phyloP scores from a whole-genome alignment of 1,140 invertebrate species.

The Physella acuta region DNA sequence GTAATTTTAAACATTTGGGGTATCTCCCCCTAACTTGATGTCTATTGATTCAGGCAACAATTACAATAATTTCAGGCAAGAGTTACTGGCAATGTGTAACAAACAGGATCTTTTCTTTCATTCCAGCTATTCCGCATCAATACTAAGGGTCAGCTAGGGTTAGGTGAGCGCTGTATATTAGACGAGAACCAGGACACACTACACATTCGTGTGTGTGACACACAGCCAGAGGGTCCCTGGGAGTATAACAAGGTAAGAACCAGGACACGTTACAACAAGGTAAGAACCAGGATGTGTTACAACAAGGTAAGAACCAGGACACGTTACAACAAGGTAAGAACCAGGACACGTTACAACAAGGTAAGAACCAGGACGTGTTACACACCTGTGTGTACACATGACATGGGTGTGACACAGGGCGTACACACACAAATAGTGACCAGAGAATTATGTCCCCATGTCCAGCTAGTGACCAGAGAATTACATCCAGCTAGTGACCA shows the following conservation, averaged over 20 bases:
- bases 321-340: background rate
- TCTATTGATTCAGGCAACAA: too few species aligned
- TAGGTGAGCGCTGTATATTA: constrained; percentile 93
- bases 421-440: too few species aligned
- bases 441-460: too few species aligned
- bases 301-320: background rate
- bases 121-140: constrained; percentile 83
- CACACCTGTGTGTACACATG: too few species aligned
- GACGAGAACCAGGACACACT: constrained; percentile 41
- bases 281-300: background rate
- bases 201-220: constrained; percentile 47
- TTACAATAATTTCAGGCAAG: too few species aligned
- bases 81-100: too few species aligned
- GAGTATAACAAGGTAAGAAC: constrained; percentile 46
- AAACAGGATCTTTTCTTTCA: too few species aligned
- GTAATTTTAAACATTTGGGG: too few species aligned
- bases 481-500: too few species aligned
- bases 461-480: too few species aligned
- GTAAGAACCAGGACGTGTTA: background rate
- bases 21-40: too few species aligned
- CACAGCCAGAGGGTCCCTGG: constrained; percentile 52
- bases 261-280: background rate
- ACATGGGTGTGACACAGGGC: too few species aligned
- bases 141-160: constrained; percentile 87
- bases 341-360: background rate